These are phyloP conservation scores for Aphaenogaster ashmeadi DNA, from an alignment of 1,140 invertebrate genomes.

Conservation along the genomic window DNA sequence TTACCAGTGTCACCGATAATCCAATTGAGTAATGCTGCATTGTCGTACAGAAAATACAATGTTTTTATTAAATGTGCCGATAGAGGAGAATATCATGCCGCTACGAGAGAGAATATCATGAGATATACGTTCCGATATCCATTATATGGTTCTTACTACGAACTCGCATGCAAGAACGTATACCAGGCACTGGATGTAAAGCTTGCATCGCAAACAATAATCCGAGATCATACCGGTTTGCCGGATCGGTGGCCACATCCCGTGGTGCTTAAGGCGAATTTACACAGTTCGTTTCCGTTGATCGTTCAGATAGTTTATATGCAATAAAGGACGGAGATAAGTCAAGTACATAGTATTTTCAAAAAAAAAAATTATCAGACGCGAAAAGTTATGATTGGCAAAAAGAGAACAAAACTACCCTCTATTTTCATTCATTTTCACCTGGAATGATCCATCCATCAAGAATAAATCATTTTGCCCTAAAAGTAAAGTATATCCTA, in stretches of 20 bases:
- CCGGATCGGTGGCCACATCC: not conserved
- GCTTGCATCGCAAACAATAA: slow-evolving; percentile 69
- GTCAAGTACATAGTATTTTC: not conserved
- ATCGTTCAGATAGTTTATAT: not conserved
- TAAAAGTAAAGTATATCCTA: not conserved
- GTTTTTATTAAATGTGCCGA: slow-evolving; percentile 3
- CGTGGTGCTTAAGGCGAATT: not conserved
- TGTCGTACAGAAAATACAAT: not conserved
- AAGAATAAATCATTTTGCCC: not conserved
- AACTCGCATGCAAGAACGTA: slow-evolving; percentile 58
- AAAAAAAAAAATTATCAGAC: not conserved
- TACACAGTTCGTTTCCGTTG: not conserved
- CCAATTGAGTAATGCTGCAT: slow-evolving; percentile 17
- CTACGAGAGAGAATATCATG: not conserved
- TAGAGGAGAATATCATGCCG: too few species aligned
- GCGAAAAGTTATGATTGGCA: not conserved
- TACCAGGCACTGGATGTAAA: slow-evolving; percentile 60
- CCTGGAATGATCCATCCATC: not conserved
- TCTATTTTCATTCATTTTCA: not conserved
- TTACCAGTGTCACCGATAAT: not conserved
- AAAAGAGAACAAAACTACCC: not conserved
- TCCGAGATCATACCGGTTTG: slow-evolving; percentile 63
- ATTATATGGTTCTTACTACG: slow-evolving; percentile 51
- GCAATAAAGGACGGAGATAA: not conserved
- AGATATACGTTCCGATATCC: slow-evolving; percentile 23